A percentile compares a stretch with the other conserved stretches of the same genome.
phyloP scores from a whole-genome alignment of 2,888 invertebrate genomes.

The Nomada goodeniana region DNA sequence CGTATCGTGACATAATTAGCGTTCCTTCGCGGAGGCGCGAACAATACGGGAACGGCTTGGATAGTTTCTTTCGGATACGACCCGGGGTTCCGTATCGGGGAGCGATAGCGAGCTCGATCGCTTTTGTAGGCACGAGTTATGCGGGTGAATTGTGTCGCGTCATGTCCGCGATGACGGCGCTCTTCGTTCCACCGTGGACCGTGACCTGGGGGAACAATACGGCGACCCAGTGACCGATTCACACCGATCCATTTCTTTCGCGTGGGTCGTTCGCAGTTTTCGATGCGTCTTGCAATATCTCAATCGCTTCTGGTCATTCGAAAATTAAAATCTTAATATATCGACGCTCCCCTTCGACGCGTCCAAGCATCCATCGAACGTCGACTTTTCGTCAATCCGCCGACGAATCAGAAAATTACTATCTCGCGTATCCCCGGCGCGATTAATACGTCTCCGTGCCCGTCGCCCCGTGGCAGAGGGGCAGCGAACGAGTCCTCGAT shows the following conservation, averaged over 20 bases:
- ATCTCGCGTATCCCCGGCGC: background rate
- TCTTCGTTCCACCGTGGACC: constrained; percentile 53
- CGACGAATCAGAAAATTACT: background rate
- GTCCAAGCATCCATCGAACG: too few species aligned
- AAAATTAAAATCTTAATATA: too few species aligned
- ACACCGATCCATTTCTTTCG: background rate
- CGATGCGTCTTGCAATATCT: too few species aligned
- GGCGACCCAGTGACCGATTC: constrained; percentile 59
- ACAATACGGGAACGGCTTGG: constrained; percentile 54
- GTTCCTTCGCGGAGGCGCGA: constrained; percentile 48
- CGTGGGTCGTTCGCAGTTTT: too few species aligned
- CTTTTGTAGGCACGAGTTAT: constrained; percentile 57
- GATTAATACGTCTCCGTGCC: constrained; percentile 42
- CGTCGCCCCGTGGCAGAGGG: background rate
- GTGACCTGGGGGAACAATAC: constrained; percentile 39
- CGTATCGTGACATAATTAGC: constrained; percentile 67
- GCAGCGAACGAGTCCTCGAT: constrained; percentile 42
- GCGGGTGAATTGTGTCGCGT: constrained; percentile 52
- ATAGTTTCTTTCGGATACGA: constrained; percentile 39
- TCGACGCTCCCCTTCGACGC: too few species aligned
- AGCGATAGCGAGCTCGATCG: constrained; percentile 53
- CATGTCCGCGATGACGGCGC: constrained; percentile 58
- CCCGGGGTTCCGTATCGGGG: constrained; percentile 10
- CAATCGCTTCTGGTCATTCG: too few species aligned
- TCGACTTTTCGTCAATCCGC: background rate